Evolutionary conservation across 2,888 invertebrate genomes (phyloP), one percentile per base, ranked within the genome.

Genomic region (Leptothorax acervorum): DNA sequence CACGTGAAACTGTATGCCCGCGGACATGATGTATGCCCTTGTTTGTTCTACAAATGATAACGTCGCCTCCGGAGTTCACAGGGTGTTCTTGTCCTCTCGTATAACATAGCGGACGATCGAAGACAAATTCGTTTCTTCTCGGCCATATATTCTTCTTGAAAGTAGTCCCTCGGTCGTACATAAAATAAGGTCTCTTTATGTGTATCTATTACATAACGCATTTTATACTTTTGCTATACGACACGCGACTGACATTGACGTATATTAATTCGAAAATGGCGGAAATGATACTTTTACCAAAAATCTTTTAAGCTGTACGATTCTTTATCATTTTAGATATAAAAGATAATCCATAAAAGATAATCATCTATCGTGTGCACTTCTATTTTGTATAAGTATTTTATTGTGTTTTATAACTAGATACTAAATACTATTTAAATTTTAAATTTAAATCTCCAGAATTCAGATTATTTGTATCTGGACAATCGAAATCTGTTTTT

Each of bases 21-120:
- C 84, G 84, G 84, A 86, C 87, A 90, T 91, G 89, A 90, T 90
- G 90, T 90, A 89, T 86, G 84, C 68, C 81, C 91, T 90, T 90
- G 90, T 90, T 90, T 90, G 90, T 90, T 90, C 90, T 89, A 87
- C 85, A 85, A 88, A 81, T 89, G 90, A 81, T 81, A 81, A 81
- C 79, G 79, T 81, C 79, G 73, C 60, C 79, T 73, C 51, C 48
- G 48, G 60, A 81, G 79, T 60, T 81, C 73, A 45, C 57, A 18
- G 55, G 35, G 35, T 48, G 35, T 73, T 48, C 73, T 60, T 73
- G 48, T 71, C 31, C 53, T 73, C 60, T 48, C 57, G 35, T 81
- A 70, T 81, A 70, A 73, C 74, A 60, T 48, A 39, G 79, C 74
- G 79, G 39, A 81, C 79, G 79, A 81, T 81, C 79, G 60, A 73